These are phyloP conservation scores for Cossypha polioptera DNA, from an alignment of 2,797 vertebrate species.

Conservation along the genomic window DNA sequence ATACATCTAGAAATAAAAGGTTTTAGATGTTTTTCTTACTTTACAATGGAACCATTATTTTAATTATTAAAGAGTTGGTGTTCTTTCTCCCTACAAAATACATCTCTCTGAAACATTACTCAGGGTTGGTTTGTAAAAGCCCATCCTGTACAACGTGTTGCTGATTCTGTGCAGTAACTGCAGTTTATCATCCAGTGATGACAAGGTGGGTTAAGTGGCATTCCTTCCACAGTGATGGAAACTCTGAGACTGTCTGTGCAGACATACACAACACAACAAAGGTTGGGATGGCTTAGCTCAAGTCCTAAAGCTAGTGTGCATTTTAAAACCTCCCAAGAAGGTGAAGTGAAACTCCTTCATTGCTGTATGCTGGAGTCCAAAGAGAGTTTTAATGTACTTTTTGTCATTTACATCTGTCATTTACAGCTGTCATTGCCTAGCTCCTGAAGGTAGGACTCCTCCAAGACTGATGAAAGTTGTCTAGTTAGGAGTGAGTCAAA, in stretches of 20 bases:
- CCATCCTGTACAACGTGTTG: not conserved
- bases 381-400: not conserved
- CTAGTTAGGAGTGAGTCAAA: not conserved
- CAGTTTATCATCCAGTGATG: not conserved
- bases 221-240: not conserved
- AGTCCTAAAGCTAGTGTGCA: not conserved
- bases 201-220: not conserved
- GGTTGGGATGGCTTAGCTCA: not conserved
- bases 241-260: not conserved
- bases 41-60: not conserved
- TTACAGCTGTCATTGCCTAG: not conserved
- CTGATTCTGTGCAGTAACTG: not conserved
- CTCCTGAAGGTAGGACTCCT: not conserved
- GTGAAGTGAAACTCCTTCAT: not conserved
- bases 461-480: not conserved
- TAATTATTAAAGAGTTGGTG: not conserved
- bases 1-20: not conserved
- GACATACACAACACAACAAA: not conserved
- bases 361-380: not conserved
- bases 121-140: not conserved
- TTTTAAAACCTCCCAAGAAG: not conserved
- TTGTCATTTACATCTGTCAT: not conserved
- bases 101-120: not conserved
- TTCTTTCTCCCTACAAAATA: not conserved
- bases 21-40: not conserved